Base-by-base conservation (phyloP, 1,140 invertebrate species). In the Phthorimaea operculella region DNA sequence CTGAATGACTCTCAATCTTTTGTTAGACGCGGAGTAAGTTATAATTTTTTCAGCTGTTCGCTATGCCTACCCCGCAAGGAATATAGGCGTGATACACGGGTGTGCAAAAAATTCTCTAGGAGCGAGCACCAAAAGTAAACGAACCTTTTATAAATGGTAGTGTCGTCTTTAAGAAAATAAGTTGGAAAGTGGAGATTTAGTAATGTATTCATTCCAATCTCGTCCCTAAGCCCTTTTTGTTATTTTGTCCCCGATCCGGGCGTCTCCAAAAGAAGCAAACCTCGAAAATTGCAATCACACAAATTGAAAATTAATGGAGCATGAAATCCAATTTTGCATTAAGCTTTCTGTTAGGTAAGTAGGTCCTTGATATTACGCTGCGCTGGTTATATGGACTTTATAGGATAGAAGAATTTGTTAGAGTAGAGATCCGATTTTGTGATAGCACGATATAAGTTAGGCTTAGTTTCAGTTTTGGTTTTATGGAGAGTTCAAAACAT, bases 221-320 rank as follows among this genome's bases (percentile, higher is more conserved):
- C 58, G 62, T 63, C 59, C 58, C 60, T 65, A 69, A 72, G 64
- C 66, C 66, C 70, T 72, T 76, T 70, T 72, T 74, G 67, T 75
- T 77, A 74, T 76, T 77, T 66, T 68, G 68, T 70, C 64, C 58
- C 61, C 70, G 51, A 67, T 69, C 52, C 62, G 67, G 62, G 60
- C 72, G 70, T 67, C 68, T 72, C 71, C 63, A 59, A 51, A 54
- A 60, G 58, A 55, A 63, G 58, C 62, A 64, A 64, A 64, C 62
- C 76, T 74, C 73, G 73, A 80, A 83, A 78, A 80, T 79, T 79
- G 77, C 77, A 83, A 83, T 83, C 79, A 83, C 74, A 72, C 74
- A 83, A 80, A 83, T 83, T 83, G 79, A 83, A 83, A 83, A 80
- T 80, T 80, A 83, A 83, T 83, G 79, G 77, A 78, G 67, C 79